Conservation (phyloP, 2,888 invertebrate species). For the Polyommatus iphigenia region DNA sequence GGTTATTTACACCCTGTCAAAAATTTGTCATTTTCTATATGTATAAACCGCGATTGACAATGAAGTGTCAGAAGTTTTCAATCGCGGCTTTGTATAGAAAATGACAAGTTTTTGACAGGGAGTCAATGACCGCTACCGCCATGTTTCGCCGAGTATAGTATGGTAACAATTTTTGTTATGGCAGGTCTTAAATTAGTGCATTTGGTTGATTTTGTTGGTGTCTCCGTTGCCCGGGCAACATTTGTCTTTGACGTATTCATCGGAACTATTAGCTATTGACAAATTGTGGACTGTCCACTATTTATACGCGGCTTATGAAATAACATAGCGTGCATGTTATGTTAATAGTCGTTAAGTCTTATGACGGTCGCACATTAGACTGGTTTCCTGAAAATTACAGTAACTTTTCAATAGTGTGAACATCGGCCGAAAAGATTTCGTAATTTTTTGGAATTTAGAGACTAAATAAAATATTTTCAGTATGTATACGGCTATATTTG, state of each 20-base stretch:
- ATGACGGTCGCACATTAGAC: neutral
- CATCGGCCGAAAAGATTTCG: too few species aligned
- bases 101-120: too few species aligned
- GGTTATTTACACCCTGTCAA: too few species aligned
- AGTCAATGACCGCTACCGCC: too few species aligned
- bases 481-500: too few species aligned
- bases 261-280: constrained; percentile 72
- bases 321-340: constrained; percentile 56
- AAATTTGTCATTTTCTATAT: too few species aligned
- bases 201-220: constrained; percentile 58
- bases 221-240: constrained; percentile 61
- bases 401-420: neutral
- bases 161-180: neutral
- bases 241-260: constrained; percentile 69
- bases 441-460: too few species aligned
- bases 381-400: neutral
- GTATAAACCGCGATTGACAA: too few species aligned
- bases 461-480: too few species aligned
- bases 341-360: constrained; percentile 50
- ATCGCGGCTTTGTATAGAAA: too few species aligned
- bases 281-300: constrained; percentile 51
- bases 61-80: too few species aligned
- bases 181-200: neutral
- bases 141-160: too few species aligned
- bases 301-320: constrained; percentile 48